Conservation (phyloP, 2,888 invertebrate species). For the Spisula subtruncata region DNA sequence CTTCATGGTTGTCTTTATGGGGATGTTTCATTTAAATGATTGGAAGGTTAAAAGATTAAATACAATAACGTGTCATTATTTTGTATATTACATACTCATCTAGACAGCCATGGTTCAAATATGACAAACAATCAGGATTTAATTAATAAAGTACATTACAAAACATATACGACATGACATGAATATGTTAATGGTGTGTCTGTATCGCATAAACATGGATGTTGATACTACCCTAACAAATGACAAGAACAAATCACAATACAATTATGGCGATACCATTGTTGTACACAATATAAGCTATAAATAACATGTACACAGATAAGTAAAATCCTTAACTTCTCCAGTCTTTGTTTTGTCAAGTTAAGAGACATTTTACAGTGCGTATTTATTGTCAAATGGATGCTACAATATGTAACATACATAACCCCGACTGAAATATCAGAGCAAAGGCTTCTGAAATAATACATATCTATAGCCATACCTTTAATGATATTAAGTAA, state of each 20-base stretch:
- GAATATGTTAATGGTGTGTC: not conserved
- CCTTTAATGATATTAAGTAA: too few species aligned
- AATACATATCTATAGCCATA: too few species aligned
- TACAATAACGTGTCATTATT: not conserved
- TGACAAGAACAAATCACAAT: slow-evolving; percentile 4
- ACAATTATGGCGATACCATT: not conserved
- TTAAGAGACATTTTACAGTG: too few species aligned
- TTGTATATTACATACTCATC: not conserved
- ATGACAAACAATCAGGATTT: slow-evolving; percentile 16
- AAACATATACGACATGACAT: slow-evolving; percentile 4
- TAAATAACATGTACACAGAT: not conserved
- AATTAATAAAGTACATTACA: slow-evolving; percentile 14
- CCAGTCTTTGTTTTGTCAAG: too few species aligned
- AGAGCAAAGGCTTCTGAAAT: too few species aligned
- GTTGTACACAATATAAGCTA: not conserved
- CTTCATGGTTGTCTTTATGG: not conserved
- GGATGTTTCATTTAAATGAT: not conserved
- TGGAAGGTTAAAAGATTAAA: slow-evolving; percentile 14
- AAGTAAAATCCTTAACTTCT: too few species aligned
- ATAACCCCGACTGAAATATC: too few species aligned
- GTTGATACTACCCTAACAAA: not conserved
- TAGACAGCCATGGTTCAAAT: not conserved
- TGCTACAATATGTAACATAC: too few species aligned
- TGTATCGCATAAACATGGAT: not conserved
- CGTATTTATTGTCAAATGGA: too few species aligned